These are phyloP conservation scores for Disparrhopalites patrizii DNA, from an alignment of 2,888 invertebrate species.

Conservation along the genomic window DNA sequence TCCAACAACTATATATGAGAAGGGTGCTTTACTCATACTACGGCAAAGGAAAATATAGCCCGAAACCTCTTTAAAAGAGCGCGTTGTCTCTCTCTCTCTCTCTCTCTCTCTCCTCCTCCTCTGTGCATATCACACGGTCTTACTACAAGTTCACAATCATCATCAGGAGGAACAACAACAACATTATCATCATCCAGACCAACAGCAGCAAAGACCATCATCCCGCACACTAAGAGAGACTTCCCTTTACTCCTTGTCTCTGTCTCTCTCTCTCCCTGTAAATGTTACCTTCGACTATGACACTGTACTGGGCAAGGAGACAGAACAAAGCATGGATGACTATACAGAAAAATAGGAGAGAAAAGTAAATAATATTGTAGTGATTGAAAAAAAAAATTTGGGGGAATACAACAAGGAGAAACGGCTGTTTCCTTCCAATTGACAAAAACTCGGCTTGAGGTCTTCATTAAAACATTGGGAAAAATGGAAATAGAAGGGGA, in stretches of 20 bases:
- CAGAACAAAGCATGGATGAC: constrained; percentile 9
- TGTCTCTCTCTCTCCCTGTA: neutral
- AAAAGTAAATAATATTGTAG: neutral
- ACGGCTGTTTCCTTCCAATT: constrained; percentile 29
- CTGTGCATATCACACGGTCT: neutral
- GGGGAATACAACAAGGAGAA: constrained; percentile 18
- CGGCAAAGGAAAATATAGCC: neutral
- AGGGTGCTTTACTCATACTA: constrained; percentile 23
- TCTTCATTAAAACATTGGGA: constrained; percentile 32
- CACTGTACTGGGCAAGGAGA: neutral
- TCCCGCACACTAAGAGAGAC: constrained; percentile 26
- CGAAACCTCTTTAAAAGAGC: neutral
- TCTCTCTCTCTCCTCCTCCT: neutral
- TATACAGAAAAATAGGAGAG: neutral
- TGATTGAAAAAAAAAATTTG: neutral
- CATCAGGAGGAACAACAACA: neutral
- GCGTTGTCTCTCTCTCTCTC: neutral
- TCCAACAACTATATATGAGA: constrained; percentile 29
- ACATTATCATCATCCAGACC: neutral
- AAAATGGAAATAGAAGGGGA: no score
- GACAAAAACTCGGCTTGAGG: constrained; percentile 31
- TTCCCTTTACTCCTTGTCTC: no score
- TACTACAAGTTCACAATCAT: no score
- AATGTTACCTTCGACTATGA: constrained; percentile 3
- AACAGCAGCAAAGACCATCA: no score